These are phyloP conservation scores for Paguma larvata DNA, from an alignment of 2,797 vertebrate genomes.

Conservation along the genomic window DNA sequence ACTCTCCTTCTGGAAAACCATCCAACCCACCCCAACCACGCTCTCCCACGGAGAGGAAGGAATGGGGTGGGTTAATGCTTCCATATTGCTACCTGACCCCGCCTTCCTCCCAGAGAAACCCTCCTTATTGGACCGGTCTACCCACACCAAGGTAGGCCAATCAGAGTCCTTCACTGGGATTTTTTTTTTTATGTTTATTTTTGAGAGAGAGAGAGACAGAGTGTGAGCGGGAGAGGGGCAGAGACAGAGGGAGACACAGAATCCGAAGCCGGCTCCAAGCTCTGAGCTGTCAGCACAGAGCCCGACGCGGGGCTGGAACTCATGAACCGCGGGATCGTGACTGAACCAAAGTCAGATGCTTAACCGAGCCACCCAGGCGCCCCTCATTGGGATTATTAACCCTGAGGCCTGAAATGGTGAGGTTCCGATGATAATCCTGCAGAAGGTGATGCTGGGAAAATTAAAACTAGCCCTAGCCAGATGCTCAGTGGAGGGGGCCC, in stretches of 20 bases:
- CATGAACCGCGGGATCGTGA: too few species aligned
- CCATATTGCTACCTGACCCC: background rate
- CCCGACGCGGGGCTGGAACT: too few species aligned
- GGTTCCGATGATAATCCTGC: background rate
- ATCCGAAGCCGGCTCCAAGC: too few species aligned
- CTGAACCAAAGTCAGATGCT: too few species aligned
- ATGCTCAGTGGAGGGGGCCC: background rate
- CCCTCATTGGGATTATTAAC: background rate
- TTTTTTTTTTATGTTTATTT: too few species aligned
- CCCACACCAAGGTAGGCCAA: background rate
- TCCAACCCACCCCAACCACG: background rate
- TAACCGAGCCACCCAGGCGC: too few species aligned
- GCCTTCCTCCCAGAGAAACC: background rate
- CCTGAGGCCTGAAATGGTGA: background rate
- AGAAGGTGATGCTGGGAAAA: background rate
- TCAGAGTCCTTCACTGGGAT: background rate
- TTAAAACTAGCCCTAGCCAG: background rate
- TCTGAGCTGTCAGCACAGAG: too few species aligned
- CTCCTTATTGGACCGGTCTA: background rate
- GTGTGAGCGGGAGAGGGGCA: too few species aligned
- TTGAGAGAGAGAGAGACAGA: too few species aligned
- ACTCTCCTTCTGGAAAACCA: background rate
- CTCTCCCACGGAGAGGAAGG: accelerated
- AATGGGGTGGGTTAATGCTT: background rate
- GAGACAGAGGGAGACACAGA: too few species aligned